These are phyloP conservation scores for Rhopalosiphum padi DNA, from an alignment of 1,140 invertebrate species.

Conservation along the genomic window DNA sequence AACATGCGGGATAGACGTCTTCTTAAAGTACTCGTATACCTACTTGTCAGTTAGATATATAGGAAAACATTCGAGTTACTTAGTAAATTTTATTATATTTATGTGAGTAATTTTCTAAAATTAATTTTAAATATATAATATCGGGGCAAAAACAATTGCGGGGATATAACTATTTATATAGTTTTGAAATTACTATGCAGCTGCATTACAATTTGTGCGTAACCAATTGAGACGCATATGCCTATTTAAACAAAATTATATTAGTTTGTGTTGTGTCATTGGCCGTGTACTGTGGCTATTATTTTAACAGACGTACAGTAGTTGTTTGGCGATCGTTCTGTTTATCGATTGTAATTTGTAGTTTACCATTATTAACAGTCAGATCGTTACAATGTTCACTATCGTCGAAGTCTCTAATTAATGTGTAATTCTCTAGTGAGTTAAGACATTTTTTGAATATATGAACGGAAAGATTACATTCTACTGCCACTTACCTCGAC, in stretches of 20 bases:
- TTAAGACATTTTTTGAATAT: neutral
- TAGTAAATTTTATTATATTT: neutral
- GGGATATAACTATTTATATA: neutral
- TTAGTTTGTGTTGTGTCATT: neutral
- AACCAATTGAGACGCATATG: neutral
- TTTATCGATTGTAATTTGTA: neutral
- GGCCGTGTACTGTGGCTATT: neutral
- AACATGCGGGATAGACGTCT: neutral
- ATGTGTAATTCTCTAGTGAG: neutral
- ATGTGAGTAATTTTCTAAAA: neutral
- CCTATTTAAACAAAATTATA: neutral
- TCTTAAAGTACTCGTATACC: neutral
- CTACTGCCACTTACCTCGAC: no score
- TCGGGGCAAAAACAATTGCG: neutral
- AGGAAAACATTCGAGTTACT: neutral
- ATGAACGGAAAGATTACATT: neutral
- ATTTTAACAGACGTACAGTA: neutral
- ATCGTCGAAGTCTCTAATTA: neutral
- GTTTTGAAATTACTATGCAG: neutral
- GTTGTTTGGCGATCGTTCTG: neutral
- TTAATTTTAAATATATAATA: neutral
- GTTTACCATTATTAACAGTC: neutral
- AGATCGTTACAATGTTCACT: neutral
- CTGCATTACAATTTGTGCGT: neutral
- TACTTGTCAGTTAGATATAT: neutral